These are phyloP conservation scores for Epizoanthus ramosus DNA, from an alignment of 92 coral and sea anemone species.

Conservation along the genomic window DNA sequence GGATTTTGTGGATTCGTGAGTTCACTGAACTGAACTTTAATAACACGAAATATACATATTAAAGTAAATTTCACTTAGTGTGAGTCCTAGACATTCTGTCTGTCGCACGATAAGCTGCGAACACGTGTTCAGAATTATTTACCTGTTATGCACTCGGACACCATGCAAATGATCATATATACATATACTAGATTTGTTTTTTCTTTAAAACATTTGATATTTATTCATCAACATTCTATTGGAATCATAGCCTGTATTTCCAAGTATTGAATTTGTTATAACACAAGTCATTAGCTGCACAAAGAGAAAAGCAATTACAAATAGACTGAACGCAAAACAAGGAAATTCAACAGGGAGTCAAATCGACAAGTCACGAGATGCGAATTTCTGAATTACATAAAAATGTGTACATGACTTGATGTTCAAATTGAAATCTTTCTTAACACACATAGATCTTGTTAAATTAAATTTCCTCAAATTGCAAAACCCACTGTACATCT, in stretches of 20 bases:
- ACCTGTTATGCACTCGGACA: not conserved
- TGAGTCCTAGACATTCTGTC: slow-evolving; percentile 56
- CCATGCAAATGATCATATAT: slow-evolving; percentile 13
- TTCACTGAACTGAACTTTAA: not conserved
- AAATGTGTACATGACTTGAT: not conserved
- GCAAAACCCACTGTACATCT: not conserved
- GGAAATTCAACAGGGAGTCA: slow-evolving; percentile 32
- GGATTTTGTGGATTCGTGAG: not conserved
- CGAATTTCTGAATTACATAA: not conserved
- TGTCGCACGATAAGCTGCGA: slow-evolving; percentile 1
- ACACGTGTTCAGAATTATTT: slow-evolving; percentile 22
- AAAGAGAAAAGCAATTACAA: slow-evolving; percentile 42
- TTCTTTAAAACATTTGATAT: not conserved
- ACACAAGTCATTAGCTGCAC: slow-evolving; percentile 48
- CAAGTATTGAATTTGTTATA: slow-evolving; percentile 5
- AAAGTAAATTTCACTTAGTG: slow-evolving; percentile 19
- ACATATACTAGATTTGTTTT: not conserved
- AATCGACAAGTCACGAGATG: slow-evolving; percentile 55
- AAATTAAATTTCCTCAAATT: not conserved
- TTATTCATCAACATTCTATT: not conserved
- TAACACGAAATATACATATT: not conserved
- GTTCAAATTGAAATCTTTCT: not conserved
- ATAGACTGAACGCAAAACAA: slow-evolving; percentile 33
- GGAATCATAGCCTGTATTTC: slow-evolving; percentile 9
- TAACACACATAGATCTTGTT: too few species aligned